These are phyloP conservation scores for Troides aeacus DNA, from an alignment of 2,888 invertebrate species.

Conservation along the genomic window DNA sequence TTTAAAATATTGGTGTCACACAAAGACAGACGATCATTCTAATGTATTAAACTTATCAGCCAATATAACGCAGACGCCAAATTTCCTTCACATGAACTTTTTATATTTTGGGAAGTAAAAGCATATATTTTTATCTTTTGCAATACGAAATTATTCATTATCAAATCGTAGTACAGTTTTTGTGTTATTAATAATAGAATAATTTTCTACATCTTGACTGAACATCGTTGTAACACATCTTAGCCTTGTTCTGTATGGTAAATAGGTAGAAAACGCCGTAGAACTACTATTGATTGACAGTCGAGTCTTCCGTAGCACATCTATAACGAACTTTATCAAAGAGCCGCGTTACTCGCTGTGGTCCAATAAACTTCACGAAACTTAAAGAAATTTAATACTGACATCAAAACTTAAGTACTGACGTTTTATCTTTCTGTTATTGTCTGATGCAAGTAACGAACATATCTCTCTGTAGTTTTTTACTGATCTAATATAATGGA, in stretches of 20 bases:
- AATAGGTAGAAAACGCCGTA: background rate
- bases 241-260: background rate
- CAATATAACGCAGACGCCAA: background rate
- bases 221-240: no score
- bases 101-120: background rate
- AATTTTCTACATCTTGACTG: no score
- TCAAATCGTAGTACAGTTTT: background rate
- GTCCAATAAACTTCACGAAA: background rate
- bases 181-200: no score
- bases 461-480: no score
- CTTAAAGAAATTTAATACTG: no score
- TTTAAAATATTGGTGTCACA: background rate
- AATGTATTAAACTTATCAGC: background rate
- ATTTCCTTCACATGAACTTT: background rate
- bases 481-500: no score
- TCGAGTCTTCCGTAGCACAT: background rate
- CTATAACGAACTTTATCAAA: background rate
- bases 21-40: background rate
- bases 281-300: background rate
- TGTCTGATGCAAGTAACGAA: no score
- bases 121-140: background rate
- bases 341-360: background rate
- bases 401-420: no score
- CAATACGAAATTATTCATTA: background rate
- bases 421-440: no score